These are phyloP conservation scores for Cryptoblepharus egeriae DNA, from an alignment of 2,797 vertebrate genomes.

Conservation along the genomic window DNA sequence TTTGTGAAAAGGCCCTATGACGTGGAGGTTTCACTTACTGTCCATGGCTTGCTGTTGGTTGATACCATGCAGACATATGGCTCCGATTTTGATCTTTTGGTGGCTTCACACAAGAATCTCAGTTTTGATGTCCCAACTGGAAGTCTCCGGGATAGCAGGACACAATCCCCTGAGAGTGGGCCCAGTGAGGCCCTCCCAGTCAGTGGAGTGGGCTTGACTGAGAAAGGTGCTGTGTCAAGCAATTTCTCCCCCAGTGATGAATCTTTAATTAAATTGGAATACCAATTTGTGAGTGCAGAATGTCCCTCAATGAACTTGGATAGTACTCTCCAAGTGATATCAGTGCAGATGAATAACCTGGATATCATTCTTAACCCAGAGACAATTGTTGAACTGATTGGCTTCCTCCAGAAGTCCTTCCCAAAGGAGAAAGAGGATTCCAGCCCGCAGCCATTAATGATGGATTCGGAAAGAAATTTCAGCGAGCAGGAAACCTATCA, in stretches of 20 bases:
- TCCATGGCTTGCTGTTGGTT: constrained; percentile 93
- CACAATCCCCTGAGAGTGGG: constrained; percentile 85
- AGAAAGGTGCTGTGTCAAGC: constrained; percentile 65
- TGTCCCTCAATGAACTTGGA: constrained; percentile 96
- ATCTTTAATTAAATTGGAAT: constrained; percentile 94
- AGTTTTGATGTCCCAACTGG: constrained; percentile 96
- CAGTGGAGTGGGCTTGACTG: constrained; percentile 47
- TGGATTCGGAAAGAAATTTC: constrained; percentile 75
- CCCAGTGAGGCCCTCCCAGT: constrained; percentile 40
- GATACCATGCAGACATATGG: constrained; percentile 97
- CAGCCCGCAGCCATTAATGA: constrained; percentile 76
- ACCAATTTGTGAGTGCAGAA: constrained; percentile 97
- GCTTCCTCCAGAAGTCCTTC: constrained; percentile 96
- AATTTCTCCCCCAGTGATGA: constrained; percentile 84
- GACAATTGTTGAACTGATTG: constrained; percentile 95
- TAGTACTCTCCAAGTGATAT: constrained; percentile 92
- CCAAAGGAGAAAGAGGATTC: constrained; percentile 88
- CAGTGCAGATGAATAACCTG: constrained; percentile 94
- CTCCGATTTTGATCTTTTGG: constrained; percentile 95
- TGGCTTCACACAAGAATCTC: constrained; percentile 97
- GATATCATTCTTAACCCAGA: constrained; percentile 98
- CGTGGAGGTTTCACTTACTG: constrained; percentile 91
- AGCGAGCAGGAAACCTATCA: constrained; percentile 83
- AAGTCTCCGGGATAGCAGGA: constrained; percentile 90
- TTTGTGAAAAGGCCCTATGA: constrained; percentile 98